phyloP scores from a whole-genome alignment of 2,113 vertebrate species.

The Phylloscopus whistleri region DNA sequence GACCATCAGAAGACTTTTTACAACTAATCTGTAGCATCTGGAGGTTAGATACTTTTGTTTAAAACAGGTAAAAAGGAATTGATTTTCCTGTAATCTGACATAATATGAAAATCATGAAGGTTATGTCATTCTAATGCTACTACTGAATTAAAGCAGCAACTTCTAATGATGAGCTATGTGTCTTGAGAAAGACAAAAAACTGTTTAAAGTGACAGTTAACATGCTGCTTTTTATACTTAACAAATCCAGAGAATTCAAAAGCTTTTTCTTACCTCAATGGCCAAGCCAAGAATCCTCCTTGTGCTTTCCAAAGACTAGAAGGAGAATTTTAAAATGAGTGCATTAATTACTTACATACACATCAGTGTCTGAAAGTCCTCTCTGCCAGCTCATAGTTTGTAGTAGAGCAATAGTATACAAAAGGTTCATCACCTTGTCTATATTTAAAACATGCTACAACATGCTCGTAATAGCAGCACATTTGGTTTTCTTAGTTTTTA shows the following conservation, averaged over 20 bases:
- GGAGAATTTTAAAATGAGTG: neutral
- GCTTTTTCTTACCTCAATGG: conserved; percentile 87
- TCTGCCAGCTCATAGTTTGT: neutral
- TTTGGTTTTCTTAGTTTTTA: neutral
- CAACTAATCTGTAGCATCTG: neutral
- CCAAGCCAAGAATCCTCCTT: conserved; percentile 89
- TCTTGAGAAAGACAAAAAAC: neutral
- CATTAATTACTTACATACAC: neutral
- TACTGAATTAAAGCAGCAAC: neutral
- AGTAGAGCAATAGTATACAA: neutral
- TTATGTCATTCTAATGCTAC: neutral
- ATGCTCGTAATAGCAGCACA: neutral
- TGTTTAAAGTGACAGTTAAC: neutral
- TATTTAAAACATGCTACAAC: neutral
- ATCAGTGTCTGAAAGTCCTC: neutral
- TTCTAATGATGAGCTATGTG: neutral
- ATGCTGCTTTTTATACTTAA: neutral
- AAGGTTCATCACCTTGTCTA: neutral
- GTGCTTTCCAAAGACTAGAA: conserved; percentile 96
- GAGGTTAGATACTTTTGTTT: neutral
- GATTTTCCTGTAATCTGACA: neutral
- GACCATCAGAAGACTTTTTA: neutral
- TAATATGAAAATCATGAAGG: neutral
- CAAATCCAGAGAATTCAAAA: neutral
- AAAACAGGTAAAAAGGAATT: neutral